Percentiles rank a stretch among this genome's conserved stretches.
Evolutionary conservation across 2,888 invertebrate species (phyloP).

Genomic region (Ichneumon xanthorius): DNA sequence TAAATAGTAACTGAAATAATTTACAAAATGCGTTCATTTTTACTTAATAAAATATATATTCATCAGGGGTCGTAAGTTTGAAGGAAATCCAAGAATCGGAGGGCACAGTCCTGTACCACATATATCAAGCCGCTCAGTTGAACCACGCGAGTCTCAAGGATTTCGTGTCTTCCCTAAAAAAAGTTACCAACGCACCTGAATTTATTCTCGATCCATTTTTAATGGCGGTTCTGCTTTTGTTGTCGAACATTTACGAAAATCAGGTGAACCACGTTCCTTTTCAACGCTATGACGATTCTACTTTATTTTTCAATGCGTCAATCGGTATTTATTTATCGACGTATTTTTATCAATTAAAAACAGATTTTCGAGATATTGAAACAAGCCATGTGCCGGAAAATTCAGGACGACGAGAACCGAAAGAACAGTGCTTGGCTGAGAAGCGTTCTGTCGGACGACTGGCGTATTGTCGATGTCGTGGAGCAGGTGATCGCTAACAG

Average conservation of each 20-base stretch:
- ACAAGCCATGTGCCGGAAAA: conserved; percentile 79
- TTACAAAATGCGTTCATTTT: not conserved
- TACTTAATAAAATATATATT: not conserved
- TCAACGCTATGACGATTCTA: not conserved
- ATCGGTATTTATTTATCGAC: conserved; percentile 11
- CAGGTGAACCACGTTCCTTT: conserved; percentile 76
- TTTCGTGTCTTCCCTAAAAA: conserved; percentile 85
- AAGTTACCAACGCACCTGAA: conserved; percentile 86
- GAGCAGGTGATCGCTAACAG: conserved; percentile 85
- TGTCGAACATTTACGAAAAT: conserved; percentile 86
- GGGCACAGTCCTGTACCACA: conserved; percentile 88
- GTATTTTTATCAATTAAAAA: conserved; percentile 12
- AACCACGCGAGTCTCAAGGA: conserved; percentile 85
- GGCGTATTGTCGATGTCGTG: conserved; percentile 84
- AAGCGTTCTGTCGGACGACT: conserved; percentile 82
- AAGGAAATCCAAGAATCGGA: conserved; percentile 87
- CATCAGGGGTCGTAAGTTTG: conserved; percentile 69
- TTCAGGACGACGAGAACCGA: conserved; percentile 85
- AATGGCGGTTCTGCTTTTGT: conserved; percentile 87
- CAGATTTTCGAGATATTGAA: conserved; percentile 83
- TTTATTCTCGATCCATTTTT: conserved; percentile 88
- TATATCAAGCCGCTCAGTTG: conserved; percentile 85
- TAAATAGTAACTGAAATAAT: not conserved
- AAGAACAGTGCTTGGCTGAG: conserved; percentile 87
- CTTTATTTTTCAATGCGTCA: not conserved